A percentile compares a stretch with the other conserved stretches of the same genome.
Conservation (phyloP, 2,113 vertebrate species). For the Hydrochoerus hydrochaeris region DNA sequence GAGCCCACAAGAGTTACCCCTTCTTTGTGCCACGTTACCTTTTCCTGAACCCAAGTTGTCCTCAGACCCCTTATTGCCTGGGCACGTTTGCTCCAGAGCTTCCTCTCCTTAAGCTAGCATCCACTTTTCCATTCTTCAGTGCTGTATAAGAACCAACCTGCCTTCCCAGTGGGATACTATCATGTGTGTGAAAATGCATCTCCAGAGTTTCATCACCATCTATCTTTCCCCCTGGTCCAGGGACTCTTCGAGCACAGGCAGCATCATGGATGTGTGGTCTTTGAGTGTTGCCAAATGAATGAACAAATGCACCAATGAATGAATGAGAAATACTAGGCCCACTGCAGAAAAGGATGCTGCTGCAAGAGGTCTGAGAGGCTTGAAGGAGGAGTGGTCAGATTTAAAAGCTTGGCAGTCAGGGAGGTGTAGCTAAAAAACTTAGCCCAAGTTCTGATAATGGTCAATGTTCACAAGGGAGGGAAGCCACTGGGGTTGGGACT, state of each 20-base stretch:
- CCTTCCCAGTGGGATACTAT: neutral
- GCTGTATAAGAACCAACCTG: neutral
- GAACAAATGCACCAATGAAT: neutral
- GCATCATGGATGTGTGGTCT: neutral
- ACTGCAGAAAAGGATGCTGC: neutral
- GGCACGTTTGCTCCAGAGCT: neutral
- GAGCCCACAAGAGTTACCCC: neutral
- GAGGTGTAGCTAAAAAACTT: neutral
- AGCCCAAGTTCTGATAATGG: neutral
- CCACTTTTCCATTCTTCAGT: neutral
- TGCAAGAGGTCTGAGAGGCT: neutral
- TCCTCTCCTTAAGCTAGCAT: neutral
- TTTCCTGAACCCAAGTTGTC: neutral
- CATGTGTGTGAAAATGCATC: neutral
- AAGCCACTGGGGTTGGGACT: neutral
- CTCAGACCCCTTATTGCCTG: neutral
- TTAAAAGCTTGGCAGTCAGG: neutral
- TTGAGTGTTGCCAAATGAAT: neutral
- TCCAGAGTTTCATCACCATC: neutral
- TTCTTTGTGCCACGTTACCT: neutral
- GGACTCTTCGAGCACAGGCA: neutral
- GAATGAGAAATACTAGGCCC: neutral
- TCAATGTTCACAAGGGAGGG: neutral
- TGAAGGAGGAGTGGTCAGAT: neutral
- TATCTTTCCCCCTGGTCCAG: neutral